phyloP scores from a whole-genome alignment of 2,888 invertebrate species.

The Agrochola lota region DNA sequence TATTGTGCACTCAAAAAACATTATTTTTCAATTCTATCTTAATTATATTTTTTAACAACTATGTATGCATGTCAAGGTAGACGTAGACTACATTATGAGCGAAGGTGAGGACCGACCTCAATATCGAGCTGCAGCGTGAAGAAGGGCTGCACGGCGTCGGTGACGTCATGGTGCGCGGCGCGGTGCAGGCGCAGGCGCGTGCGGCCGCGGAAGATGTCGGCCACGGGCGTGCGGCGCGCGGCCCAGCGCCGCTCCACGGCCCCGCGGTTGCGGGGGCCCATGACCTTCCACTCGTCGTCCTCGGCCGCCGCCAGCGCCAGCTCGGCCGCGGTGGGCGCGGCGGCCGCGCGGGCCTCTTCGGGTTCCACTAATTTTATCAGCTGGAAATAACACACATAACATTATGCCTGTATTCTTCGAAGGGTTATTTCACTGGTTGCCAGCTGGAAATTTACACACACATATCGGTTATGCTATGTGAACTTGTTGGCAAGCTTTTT shows the following conservation, averaged over 20 bases:
- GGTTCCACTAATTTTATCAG: constrained; percentile 91
- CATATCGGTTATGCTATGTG: background rate
- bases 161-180: constrained; percentile 92
- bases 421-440: background rate
- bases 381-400: constrained; percentile 73
- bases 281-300: constrained; percentile 94
- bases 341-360: constrained; percentile 86
- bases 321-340: constrained; percentile 74
- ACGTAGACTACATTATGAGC: background rate
- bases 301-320: constrained; percentile 77
- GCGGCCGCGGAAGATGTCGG: constrained; percentile 98
- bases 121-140: constrained; percentile 98
- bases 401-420: background rate
- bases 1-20: background rate
- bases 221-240: constrained; percentile 94
- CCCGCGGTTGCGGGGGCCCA: constrained; percentile 96
- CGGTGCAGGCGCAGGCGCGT: constrained; percentile 95
- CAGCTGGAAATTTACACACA: background rate
- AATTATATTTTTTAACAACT: background rate
- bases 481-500: background rate
- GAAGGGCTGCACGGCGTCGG: constrained; percentile 98
- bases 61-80: background rate
- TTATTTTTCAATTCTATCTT: background rate
- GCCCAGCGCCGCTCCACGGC: constrained; percentile 95
- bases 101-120: constrained; percentile 91